These are phyloP conservation scores for Bilobella aurantiaca DNA, from an alignment of 1,140 invertebrate genomes.

Conservation along the genomic window DNA sequence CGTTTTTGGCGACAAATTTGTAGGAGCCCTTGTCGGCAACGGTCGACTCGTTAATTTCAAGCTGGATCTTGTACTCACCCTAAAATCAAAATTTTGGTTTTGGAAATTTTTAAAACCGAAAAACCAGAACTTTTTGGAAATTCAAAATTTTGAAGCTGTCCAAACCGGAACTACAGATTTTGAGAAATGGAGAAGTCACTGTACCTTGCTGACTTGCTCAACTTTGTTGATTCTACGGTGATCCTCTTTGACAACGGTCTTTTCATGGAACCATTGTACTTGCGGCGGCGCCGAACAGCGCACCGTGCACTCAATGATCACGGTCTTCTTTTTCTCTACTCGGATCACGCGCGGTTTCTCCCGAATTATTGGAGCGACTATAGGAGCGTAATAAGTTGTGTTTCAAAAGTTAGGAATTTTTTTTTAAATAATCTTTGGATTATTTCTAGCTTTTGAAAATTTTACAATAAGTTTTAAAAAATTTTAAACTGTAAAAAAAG, in stretches of 20 bases:
- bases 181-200: no score
- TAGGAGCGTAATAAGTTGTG: slow-evolving; percentile 37
- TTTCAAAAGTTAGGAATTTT: no score
- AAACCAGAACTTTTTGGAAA: slow-evolving; percentile 8
- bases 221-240: slow-evolving; percentile 61
- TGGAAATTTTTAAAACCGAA: background rate
- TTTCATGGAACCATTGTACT: slow-evolving; percentile 81
- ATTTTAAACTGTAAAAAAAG: no score
- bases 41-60: slow-evolving; percentile 70
- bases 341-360: slow-evolving; percentile 80
- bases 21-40: slow-evolving; percentile 74
- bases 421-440: background rate
- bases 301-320: slow-evolving; percentile 81
- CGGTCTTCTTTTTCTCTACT: slow-evolving; percentile 76
- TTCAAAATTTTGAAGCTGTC: no score
- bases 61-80: slow-evolving; percentile 75
- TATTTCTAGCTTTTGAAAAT: background rate
- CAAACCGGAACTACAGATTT: no score
- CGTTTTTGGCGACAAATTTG: slow-evolving; percentile 81
- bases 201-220: slow-evolving; percentile 66
- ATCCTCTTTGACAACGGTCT: slow-evolving; percentile 62
- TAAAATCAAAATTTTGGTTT: slow-evolving; percentile 35
- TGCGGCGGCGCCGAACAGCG: slow-evolving; percentile 76
- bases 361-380: slow-evolving; percentile 85
- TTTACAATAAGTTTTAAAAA: background rate